Base-by-base conservation (phyloP, 2,113 vertebrate species). In the Pedetes capensis region DNA sequence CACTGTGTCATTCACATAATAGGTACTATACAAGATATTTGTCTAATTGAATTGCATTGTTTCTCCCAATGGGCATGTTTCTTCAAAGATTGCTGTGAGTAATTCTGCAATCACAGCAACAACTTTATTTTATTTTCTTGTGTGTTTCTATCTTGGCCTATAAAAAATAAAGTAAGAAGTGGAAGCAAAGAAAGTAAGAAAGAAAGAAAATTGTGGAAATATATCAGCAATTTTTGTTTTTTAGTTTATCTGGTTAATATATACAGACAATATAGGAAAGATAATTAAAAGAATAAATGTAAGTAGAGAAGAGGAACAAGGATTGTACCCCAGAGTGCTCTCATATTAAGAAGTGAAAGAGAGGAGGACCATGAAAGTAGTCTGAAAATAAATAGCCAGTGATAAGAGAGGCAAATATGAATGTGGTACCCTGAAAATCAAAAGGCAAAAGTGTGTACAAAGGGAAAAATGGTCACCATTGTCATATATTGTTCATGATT, bases 121-220 rank as follows among this genome's bases (percentile, higher is more conserved):
- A 86, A 78, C 53, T 78, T 93, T 88, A 88, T 88, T 95, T 91
- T 39, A 55, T 95, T 80, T 82, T 95, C 57, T 86, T 92, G 23
- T 81, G 86, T 95, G 49, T 75, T 94, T 91, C 37, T 89, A 64
- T 32, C 22, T 92, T 75, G 39, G 25, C 72, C 32, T 86, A 17
- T 71, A 94, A 94, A 66, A 81, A 34, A 80, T 18, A 63, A 68
- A 83, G 68, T 32, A 57, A 64, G 2, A 80, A 42, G 12, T 22
- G 59, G 5, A 80, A n/a, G n/a, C n/a, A n/a, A 47, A 74, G 25
- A 13, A 68, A 72, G 53, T n/a, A n/a, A 37, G 7, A 63, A 61
- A 85, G 37, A 63, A 72, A 82, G 82, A 89, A 89, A 92, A 72
- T 18, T 63, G 63, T 89, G 64, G 3, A 88, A 55, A 42, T 0